Base-by-base conservation (phyloP, 2,797 vertebrate genomes). In the Hoplostethus mediterraneus region DNA sequence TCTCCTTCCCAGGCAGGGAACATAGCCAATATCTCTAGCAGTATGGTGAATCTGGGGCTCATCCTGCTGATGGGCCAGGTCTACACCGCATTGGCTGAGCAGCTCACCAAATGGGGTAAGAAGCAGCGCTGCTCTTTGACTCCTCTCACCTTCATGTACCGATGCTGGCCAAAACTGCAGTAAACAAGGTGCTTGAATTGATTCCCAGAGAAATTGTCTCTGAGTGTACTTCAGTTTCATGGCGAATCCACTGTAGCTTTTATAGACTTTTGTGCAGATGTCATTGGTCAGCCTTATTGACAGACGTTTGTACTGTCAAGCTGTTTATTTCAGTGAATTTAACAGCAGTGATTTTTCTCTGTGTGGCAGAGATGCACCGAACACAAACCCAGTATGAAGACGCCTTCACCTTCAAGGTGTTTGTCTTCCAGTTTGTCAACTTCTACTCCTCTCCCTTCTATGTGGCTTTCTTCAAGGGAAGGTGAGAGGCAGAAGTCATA, bases 341-440 rank as follows among this genome's bases (percentile, higher is more conserved):
- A 51, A 47, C 25, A 10, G 12, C 44, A 12, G 5, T 75, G 11
- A 45, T 2, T 71, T 33, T 55, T 72, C 66, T 56, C 64, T 73
- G 6, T 69, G n/a, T 80, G 68, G 21, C 89, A 96, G 95, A 97
- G 84, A 96, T 96, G 95, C 95, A 96, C 83, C 89, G 95, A 82
- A 96, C 95, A 8, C 95, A 96, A 87, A 94, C 95, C 2, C 90
- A 95, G 72, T 94, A 94, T 10, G 95, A 96, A 71, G 96, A 96
- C 0, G 93, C 95, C 52, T 96, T 96, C 81, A 95, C 93, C 67
- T 95, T 96, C 83, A 96, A 96, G 73, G 96, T 95, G 63, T 96
- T 96, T 90, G 92, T 96, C 86, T 96, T 96, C 91, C 95, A 96
- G 90, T 96, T 95, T 84, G 94, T 96, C 77, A 95, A 93, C 87